Conservation (phyloP, 2,888 invertebrate genomes). For the Caenorhabditis sinica region DNA sequence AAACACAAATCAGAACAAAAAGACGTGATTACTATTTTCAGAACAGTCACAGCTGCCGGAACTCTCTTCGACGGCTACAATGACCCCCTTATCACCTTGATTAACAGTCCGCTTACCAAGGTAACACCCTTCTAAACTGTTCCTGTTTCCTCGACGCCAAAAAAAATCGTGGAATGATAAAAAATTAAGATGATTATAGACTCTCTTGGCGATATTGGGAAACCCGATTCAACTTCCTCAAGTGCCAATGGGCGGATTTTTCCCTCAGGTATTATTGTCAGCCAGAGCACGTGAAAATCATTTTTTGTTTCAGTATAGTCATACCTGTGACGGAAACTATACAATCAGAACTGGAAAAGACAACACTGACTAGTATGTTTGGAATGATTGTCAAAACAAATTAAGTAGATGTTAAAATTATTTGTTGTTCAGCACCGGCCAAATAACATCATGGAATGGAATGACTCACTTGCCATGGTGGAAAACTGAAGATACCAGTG, state of each 20-base stretch:
- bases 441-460: constrained; percentile 69
- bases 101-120: constrained; percentile 68
- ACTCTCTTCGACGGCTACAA: constrained; percentile 69
- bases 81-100: constrained; percentile 71
- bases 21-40: constrained; percentile 20
- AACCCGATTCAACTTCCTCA: constrained; percentile 65
- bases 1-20: background rate
- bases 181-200: constrained; percentile 45
- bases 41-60: constrained; percentile 69
- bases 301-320: constrained; percentile 72
- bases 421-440: constrained; percentile 60
- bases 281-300: background rate
- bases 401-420: too few species aligned
- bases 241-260: constrained; percentile 71
- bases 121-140: constrained; percentile 36
- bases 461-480: constrained; percentile 68
- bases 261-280: constrained; percentile 63
- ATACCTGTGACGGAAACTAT: constrained; percentile 75
- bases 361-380: constrained; percentile 66
- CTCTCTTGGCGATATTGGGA: constrained; percentile 52
- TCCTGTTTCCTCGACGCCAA: constrained; percentile 25
- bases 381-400: background rate
- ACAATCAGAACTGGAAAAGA: constrained; percentile 74
- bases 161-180: constrained; percentile 40
- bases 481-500: constrained; percentile 50